These are phyloP conservation scores for Enteromius trimaculatus DNA, from an alignment of 2,797 vertebrate species.

Conservation along the genomic window DNA sequence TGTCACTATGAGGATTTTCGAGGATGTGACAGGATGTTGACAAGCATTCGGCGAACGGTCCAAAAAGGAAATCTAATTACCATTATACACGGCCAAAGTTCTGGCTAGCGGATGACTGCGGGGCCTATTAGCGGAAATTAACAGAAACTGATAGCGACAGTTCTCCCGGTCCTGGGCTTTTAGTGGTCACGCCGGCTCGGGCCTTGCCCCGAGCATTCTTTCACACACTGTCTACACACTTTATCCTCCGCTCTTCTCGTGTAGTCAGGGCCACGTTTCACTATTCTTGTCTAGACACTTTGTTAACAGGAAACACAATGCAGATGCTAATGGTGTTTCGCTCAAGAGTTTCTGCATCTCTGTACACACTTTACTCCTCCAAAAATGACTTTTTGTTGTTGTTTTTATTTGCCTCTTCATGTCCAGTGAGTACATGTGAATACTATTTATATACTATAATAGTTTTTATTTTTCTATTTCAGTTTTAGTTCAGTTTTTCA, in stretches of 20 bases:
- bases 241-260: constrained; percentile 52
- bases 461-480: neutral
- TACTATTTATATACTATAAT: neutral
- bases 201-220: constrained; percentile 68
- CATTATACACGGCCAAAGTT: constrained; percentile 64
- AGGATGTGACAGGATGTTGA: constrained; percentile 71
- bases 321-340: neutral
- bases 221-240: constrained; percentile 56
- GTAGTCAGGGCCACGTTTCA: neutral
- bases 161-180: constrained; percentile 39
- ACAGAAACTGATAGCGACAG: constrained; percentile 59
- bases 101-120: constrained; percentile 64
- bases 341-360: neutral
- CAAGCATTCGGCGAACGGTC: constrained; percentile 65
- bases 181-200: constrained; percentile 58
- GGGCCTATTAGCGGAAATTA: constrained; percentile 70
- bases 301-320: neutral
- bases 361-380: neutral
- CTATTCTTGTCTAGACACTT: neutral
- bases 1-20: constrained; percentile 67
- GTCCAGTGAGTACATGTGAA: neutral
- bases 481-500: neutral
- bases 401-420: neutral
- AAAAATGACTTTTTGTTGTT: neutral
- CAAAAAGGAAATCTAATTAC: constrained; percentile 73